A percentile compares a stretch with the other conserved stretches of the same genome.
These are phyloP conservation scores for Drosophila borealis DNA, from an alignment of 2,888 invertebrate genomes.

Conservation along the genomic window DNA sequence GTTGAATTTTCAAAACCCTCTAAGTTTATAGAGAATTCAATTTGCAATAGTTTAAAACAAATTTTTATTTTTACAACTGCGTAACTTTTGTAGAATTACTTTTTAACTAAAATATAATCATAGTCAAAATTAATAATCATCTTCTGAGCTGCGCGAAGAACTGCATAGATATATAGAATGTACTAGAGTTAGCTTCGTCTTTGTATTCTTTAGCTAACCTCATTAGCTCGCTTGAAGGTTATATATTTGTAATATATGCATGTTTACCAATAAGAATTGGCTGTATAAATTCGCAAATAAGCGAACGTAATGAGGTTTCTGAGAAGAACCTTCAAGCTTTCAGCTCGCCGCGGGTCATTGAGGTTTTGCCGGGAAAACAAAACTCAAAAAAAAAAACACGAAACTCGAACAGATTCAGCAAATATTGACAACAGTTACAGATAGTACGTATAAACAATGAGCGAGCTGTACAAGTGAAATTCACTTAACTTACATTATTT, in stretches of 20 bases:
- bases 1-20: too few species aligned
- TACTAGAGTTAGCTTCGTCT: background rate
- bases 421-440: slow-evolving; percentile 45
- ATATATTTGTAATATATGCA: slow-evolving; percentile 18
- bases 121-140: too few species aligned
- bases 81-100: too few species aligned
- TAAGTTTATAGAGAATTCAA: too few species aligned
- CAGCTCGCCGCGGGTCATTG: slow-evolving; percentile 38
- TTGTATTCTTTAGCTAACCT: slow-evolving; percentile 8
- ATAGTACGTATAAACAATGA: slow-evolving; percentile 17
- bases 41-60: too few species aligned
- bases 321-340: slow-evolving; percentile 39
- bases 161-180: too few species aligned
- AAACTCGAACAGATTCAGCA: slow-evolving; percentile 37
- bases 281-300: slow-evolving; percentile 31
- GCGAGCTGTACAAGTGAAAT: slow-evolving; percentile 43
- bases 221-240: slow-evolving; percentile 43
- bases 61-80: too few species aligned
- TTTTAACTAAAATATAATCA: too few species aligned
- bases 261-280: slow-evolving; percentile 33
- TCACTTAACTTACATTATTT: slow-evolving; percentile 56
- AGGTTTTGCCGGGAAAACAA: slow-evolving; percentile 23
- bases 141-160: too few species aligned
- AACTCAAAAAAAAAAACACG: slow-evolving; percentile 21
- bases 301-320: slow-evolving; percentile 25